Evolutionary conservation across 2,888 invertebrate genomes (phyloP).

Genomic region (Plutella xylostella): DNA sequence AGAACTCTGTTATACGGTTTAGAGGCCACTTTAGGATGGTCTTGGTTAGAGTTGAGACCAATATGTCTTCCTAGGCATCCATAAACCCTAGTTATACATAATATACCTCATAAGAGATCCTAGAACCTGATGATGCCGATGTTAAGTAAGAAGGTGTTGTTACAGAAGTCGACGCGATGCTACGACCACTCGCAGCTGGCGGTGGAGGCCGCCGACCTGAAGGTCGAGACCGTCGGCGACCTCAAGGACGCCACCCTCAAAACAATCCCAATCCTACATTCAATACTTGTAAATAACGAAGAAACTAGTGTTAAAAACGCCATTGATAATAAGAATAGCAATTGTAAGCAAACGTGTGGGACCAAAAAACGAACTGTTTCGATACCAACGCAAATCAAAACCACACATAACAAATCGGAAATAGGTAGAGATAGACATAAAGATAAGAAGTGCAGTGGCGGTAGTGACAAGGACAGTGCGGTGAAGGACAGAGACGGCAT

Average conservation of each 20-base stretch:
- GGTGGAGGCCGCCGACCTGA: slow-evolving; percentile 23
- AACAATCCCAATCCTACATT: slow-evolving; percentile 8
- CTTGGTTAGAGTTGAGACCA: too few species aligned
- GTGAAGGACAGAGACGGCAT: slow-evolving; percentile 38
- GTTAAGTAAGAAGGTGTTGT: slow-evolving; percentile 7
- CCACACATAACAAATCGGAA: slow-evolving; percentile 57
- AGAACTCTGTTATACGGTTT: too few species aligned
- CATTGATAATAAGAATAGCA: slow-evolving; percentile 25
- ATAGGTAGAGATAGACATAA: slow-evolving; percentile 51
- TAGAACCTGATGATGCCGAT: too few species aligned
- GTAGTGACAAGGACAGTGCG: slow-evolving; percentile 41
- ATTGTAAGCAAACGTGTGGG: slow-evolving; percentile 26
- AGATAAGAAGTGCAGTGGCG: slow-evolving; percentile 46
- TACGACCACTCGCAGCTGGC: slow-evolving; percentile 53
- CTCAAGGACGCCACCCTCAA: not conserved
- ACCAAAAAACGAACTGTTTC: slow-evolving; percentile 50
- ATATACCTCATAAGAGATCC: not conserved
- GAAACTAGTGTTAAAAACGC: slow-evolving; percentile 23
- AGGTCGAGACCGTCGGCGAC: slow-evolving; percentile 21
- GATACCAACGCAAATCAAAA: slow-evolving; percentile 51
- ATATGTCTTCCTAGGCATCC: too few species aligned
- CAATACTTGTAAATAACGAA: slow-evolving; percentile 22
- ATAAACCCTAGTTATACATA: not conserved
- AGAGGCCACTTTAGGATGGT: too few species aligned
- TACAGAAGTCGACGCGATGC: slow-evolving; percentile 56